Percentiles rank a stretch among this genome's conserved stretches.
Conservation (phyloP, 1,140 invertebrate species). For the Pogonus chalceus region DNA sequence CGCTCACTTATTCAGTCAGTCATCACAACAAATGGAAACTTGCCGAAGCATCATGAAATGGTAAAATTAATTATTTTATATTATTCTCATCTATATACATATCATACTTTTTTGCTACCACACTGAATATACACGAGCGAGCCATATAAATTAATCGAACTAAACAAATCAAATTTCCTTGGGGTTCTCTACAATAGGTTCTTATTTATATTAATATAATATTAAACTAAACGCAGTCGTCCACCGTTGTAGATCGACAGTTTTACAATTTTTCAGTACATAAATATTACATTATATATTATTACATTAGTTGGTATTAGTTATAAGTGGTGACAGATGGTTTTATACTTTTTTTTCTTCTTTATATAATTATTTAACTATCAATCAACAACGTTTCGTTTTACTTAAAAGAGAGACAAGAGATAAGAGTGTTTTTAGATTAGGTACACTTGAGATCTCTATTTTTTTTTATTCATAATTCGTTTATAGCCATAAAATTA, state of each 20-base stretch:
- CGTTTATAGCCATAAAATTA: too few species aligned
- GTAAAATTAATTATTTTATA: conserved; percentile 9
- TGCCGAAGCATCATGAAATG: not conserved
- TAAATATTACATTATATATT: conserved; percentile 14
- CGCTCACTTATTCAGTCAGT: conserved; percentile 9
- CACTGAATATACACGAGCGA: conserved; percentile 19
- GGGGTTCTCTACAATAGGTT: conserved; percentile 15
- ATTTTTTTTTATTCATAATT: too few species aligned
- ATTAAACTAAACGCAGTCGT: conserved; percentile 4
- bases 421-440: too few species aligned
- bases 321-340: too few species aligned
- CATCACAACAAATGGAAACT: not conserved
- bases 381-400: too few species aligned
- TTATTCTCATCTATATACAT: conserved; percentile 20
- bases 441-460: too few species aligned
- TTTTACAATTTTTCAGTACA: conserved; percentile 8
- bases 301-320: conserved; percentile 26
- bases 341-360: too few species aligned
- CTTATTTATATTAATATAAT: conserved; percentile 5
- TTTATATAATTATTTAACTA: too few species aligned
- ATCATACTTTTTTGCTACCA: too few species aligned
- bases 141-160: conserved; percentile 17
- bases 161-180: conserved; percentile 19
- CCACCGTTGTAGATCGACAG: conserved; percentile 12
- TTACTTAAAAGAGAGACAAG: too few species aligned